Conservation (phyloP, 2,888 invertebrate genomes). For the Philopedon plagiatum region DNA sequence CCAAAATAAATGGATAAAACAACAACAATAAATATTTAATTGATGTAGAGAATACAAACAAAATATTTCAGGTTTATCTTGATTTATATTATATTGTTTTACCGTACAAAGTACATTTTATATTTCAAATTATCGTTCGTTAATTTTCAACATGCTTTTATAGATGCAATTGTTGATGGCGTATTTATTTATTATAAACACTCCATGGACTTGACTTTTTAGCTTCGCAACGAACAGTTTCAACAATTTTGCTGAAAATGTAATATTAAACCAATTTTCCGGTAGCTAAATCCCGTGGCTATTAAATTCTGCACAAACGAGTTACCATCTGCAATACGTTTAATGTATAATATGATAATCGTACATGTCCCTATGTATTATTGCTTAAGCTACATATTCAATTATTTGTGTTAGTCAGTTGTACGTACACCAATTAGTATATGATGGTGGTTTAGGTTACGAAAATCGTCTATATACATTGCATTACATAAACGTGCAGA, state of each 20-base stretch:
- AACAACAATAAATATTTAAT: no score
- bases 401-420: constrained; percentile 21
- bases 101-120: no score
- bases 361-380: constrained; percentile 14
- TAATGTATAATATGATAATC: constrained; percentile 18
- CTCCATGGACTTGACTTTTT: not conserved
- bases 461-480: constrained; percentile 2
- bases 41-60: no score
- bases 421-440: constrained; percentile 23
- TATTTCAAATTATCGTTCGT: no score
- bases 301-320: not conserved
- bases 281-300: not conserved
- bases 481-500: constrained; percentile 9
- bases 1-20: no score
- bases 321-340: not conserved
- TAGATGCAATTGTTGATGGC: no score
- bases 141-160: no score
- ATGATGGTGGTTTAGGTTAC: constrained; percentile 6
- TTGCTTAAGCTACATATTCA: not conserved
- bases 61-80: no score
- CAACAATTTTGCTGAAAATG: not conserved
- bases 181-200: no score
- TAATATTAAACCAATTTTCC: constrained; percentile 3
- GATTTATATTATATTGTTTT: no score
- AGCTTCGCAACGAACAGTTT: not conserved